Percentiles rank a stretch among this genome's conserved stretches.
Evolutionary conservation across 2,888 invertebrate genomes (phyloP).

Genomic region (Drosophila yooni): DNA sequence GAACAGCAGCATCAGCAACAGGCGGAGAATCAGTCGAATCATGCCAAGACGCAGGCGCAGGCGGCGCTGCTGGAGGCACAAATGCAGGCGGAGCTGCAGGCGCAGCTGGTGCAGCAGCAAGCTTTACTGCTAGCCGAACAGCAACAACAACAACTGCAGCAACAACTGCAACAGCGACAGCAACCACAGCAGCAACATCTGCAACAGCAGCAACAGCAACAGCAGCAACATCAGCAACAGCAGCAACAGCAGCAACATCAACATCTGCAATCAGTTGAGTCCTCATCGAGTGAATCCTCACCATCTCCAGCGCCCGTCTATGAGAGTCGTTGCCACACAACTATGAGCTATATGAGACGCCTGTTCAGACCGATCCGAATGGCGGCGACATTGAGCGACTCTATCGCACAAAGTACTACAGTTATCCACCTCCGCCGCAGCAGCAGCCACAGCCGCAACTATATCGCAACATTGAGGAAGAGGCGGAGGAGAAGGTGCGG

Average conservation of each 20-base stretch:
- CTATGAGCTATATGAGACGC: slow-evolving; percentile 61
- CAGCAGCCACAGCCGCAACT: slow-evolving; percentile 36
- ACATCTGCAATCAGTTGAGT: slow-evolving; percentile 20
- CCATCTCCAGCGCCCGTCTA: slow-evolving; percentile 69
- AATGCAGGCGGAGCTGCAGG: slow-evolving; percentile 59
- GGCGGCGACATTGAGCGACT: slow-evolving; percentile 69
- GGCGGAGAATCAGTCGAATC: slow-evolving; percentile 38
- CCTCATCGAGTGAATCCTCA: slow-evolving; percentile 27
- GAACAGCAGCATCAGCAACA: slow-evolving; percentile 38
- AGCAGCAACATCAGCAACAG: slow-evolving; percentile 12
- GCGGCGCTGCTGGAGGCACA: slow-evolving; percentile 63
- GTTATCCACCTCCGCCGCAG: slow-evolving; percentile 45
- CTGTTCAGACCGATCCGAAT: slow-evolving; percentile 22
- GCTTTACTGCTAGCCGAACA: slow-evolving; percentile 53
- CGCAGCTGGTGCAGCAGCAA: slow-evolving; percentile 57
- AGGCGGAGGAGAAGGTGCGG: slow-evolving; percentile 76
- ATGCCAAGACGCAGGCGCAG: slow-evolving; percentile 55
- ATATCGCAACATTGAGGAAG: slow-evolving; percentile 59
- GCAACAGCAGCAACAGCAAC: slow-evolving; percentile 17
- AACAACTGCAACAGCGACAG: slow-evolving; percentile 16
- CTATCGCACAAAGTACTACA: slow-evolving; percentile 77
- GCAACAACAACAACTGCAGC: slow-evolving; percentile 46
- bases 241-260: slow-evolving; percentile 22
- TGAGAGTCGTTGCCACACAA: slow-evolving; percentile 77
- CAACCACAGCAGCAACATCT: slow-evolving; percentile 24